Base-by-base conservation (phyloP, 1,140 invertebrate species). In the Berghia stephanieae region DNA sequence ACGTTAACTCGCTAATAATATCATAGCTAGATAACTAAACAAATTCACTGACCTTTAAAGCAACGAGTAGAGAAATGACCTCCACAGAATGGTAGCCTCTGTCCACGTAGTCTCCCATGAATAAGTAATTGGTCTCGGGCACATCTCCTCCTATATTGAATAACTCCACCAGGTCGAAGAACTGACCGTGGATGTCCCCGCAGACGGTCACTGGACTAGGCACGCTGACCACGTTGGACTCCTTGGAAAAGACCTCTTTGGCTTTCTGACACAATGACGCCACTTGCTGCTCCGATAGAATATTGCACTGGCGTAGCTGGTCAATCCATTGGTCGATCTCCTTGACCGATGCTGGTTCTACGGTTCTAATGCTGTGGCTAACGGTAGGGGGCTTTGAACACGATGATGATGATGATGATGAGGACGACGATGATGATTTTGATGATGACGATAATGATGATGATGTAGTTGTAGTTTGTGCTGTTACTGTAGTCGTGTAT, bases 51-150 rank as follows among this genome's bases (percentile, higher is more conserved):
- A 98, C 96, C 93, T 99, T 99, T 46, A 99, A 92, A 71, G 97
- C 96, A 85, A 99, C 98, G 86, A 99, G 93, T 86, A 99, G 92
- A 82, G 97, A 98, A 83, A 99, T 98, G 70, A 98, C 99, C 92
- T 99, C 98, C 67, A 99, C 98, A 78, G 97, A 99, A 92, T 99
- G 99, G 91, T 99, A 99, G 57, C 98, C 98, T 92, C 98, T 95
- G 91, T 99, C 98, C 75, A 99, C 98, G 91, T 99, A 99, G 91
- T 99, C 98, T 75, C 98, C 98, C 98, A 99, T 99, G 91, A 99
- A 99, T 83, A 99, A 92, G 91, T 99, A 99, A 92, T 99, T 99
- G 89, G 98, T 99, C 91, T 99, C 98, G 70, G 98, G 98, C 79
- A 96, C 97, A 89, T 96, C 94, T 79, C 98, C 98, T 78, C 98